Evolutionary conservation across 2,888 invertebrate species (phyloP), one percentile per base, ranked within the genome.

Genomic region (Athetis lepigone): DNA sequence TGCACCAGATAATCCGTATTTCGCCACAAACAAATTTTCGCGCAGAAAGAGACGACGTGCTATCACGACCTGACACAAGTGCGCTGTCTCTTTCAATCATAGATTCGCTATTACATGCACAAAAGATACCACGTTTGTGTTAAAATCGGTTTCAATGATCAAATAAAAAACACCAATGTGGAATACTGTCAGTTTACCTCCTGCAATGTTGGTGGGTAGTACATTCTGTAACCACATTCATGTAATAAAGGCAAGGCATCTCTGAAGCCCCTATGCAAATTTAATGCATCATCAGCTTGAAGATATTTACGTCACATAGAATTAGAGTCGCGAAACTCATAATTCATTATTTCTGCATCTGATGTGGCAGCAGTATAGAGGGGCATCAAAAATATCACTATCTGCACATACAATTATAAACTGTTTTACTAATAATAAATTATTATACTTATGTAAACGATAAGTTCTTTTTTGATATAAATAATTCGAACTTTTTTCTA

Each of bases 251-350:
- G 23, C 23, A 43, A 43, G 43, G 23, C 23, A 42, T 23, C 42
- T 4, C 43, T 43, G 43, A 43, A 23, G n/a, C 23, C 23, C 23
- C 23, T 43, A 43, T 23, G 21, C 43, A 43, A 43, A 43, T 33
- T 33, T 13, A 47, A 47, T 47, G 47, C 47, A 47, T 19, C 47
- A 29, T 29, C 47, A 47, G 47, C 47, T 47, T 47, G 47, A 33
- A 33, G 33, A 2, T 33, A 49, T 33, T 49, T 5, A 33, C 19
- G 47, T 33, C 19, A 33, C 47, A 49, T 49, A 33, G 4, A 33
- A 49, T n/a, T 21, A 49, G 47, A 9, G n/a, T 47, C 47, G n/a
- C 33, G 33, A 33, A 49, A 33, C 33, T 49, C 33, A 49, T 49
- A n/a, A 33, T 19, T 49, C n/a, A 21, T 49, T 0, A 49, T 49